phyloP scores from a whole-genome alignment of 2,888 invertebrate genomes.

The Macropis europaea region DNA sequence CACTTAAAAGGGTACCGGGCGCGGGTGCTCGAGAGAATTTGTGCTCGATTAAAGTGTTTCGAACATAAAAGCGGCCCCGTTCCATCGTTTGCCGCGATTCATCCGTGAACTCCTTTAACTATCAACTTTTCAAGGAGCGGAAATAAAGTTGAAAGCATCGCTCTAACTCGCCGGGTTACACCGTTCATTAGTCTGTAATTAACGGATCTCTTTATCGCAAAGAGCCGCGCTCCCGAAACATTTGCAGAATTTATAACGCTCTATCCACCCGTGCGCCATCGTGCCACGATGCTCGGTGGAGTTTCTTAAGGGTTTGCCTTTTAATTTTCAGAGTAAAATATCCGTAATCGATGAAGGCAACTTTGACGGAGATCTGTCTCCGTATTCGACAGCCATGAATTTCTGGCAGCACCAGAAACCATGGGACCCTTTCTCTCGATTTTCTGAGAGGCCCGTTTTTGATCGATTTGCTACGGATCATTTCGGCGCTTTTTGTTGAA shows the following conservation, averaged over 20 bases:
- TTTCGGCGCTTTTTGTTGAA: too few relatives aligned
- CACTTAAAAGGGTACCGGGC: conserved; percentile 15
- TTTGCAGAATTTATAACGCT: conserved; percentile 19
- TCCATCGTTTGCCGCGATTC: conserved; percentile 16
- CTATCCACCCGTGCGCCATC: too few relatives aligned
- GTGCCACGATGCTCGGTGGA: too few relatives aligned
- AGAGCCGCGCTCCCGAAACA: conserved; percentile 14
- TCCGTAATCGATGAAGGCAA: neutral
- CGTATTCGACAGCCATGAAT: neutral
- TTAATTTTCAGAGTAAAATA: too few relatives aligned
- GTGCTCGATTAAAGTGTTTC: conserved; percentile 42
- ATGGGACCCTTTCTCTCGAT: too few relatives aligned
- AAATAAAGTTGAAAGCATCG: conserved; percentile 18
- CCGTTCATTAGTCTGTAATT: conserved; percentile 43
- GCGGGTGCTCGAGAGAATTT: conserved; percentile 17
- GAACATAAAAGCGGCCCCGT: conserved; percentile 22
- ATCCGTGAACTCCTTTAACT: conserved; percentile 27
- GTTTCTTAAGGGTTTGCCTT: too few relatives aligned
- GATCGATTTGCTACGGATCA: too few relatives aligned
- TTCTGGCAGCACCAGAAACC: too few relatives aligned
- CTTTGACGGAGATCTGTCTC: too few relatives aligned
- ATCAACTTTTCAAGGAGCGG: conserved; percentile 25
- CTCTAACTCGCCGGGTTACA: neutral
- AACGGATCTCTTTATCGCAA: conserved; percentile 28
- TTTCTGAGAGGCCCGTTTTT: too few relatives aligned